Conservation (phyloP, 2,797 vertebrate genomes). For the Peromyscus melanophrys region DNA sequence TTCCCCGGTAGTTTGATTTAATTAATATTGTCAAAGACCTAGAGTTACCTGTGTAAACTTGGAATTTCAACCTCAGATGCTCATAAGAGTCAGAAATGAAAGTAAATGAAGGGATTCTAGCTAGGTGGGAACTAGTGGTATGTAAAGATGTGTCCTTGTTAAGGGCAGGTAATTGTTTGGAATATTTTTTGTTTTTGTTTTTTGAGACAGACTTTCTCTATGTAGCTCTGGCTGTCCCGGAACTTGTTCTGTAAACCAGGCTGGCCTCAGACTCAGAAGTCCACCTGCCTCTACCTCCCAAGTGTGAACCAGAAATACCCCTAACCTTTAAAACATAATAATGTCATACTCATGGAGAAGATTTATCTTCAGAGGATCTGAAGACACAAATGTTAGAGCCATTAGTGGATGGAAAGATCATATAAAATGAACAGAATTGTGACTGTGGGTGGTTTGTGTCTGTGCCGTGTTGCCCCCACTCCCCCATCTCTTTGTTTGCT, state of each 20-base stretch:
- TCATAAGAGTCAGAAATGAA: neutral
- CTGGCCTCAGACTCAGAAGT: neutral
- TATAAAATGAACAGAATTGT: constrained; percentile 2
- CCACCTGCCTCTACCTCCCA: neutral
- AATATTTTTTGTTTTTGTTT: neutral
- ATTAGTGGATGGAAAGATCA: neutral
- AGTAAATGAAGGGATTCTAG: constrained; percentile 26
- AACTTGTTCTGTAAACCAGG: neutral
- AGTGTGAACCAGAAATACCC: neutral
- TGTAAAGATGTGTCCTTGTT: neutral
- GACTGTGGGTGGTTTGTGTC: neutral
- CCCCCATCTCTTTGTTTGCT: neutral
- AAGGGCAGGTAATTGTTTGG: neutral
- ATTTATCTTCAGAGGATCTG: neutral
- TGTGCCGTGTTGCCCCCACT: too few species aligned
- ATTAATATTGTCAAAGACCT: neutral
- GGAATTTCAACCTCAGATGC: constrained; percentile 10
- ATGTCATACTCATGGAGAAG: neutral
- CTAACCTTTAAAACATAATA: neutral
- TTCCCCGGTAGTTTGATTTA: neutral
- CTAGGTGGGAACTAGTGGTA: neutral
- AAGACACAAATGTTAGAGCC: neutral
- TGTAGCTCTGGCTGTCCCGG: neutral
- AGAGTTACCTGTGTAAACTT: constrained; percentile 13
- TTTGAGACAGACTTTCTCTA: neutral